Conservation (phyloP, 2,113 vertebrate genomes). For the Hystrix cristata region DNA sequence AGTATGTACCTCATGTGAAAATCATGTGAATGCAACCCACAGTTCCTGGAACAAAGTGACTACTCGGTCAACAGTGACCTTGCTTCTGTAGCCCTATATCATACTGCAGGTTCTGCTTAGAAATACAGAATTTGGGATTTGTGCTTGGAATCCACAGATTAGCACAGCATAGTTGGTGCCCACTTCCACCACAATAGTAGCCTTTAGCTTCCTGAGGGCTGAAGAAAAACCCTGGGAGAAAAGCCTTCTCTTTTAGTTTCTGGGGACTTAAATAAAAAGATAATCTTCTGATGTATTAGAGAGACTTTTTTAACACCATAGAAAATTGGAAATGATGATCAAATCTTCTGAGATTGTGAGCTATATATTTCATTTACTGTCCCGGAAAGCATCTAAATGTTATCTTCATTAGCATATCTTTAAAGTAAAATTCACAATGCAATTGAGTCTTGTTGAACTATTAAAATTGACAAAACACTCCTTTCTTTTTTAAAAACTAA, state of each 20-base stretch:
- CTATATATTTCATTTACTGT: not conserved
- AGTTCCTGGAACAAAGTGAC: not conserved
- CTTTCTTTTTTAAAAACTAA: not conserved
- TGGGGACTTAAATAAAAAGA: constrained; percentile 5
- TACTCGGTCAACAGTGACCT: not conserved
- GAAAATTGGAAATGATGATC: not conserved
- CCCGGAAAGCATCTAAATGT: not conserved
- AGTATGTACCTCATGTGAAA: not conserved
- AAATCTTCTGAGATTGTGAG: not conserved
- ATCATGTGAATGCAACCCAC: not conserved
- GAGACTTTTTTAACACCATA: not conserved
- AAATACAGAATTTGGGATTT: not conserved
- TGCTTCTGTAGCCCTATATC: not conserved
- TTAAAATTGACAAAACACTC: not conserved
- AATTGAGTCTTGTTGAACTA: not conserved
- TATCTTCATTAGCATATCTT: not conserved
- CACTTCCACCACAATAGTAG: not conserved
- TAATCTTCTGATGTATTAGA: not conserved
- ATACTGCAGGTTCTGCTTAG: not conserved
- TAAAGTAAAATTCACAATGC: not conserved
- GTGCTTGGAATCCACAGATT: not conserved
- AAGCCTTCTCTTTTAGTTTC: not conserved
- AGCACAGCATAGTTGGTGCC: not conserved
- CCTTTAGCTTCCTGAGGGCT: not conserved
- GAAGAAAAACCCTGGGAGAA: not conserved